Evolutionary conservation across 2,888 invertebrate genomes (phyloP), one percentile per base, ranked within the genome.

Genomic region (Temnothorax rugatulus): DNA sequence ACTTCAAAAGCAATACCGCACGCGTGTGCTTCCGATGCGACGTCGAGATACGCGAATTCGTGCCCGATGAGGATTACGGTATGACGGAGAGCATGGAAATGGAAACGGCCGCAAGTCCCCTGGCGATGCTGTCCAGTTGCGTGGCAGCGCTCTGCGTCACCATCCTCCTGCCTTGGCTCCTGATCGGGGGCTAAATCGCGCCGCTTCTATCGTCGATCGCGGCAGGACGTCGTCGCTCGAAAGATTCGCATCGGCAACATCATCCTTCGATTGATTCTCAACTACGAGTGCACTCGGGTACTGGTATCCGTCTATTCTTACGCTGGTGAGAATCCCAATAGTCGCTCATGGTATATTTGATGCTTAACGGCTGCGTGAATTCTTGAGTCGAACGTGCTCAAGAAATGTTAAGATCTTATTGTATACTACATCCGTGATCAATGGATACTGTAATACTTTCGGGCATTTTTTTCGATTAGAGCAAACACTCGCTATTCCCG

Each of bases 11-110:
- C 59, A 79, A 13, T 25, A 91, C 90, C 61, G 92, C 92, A 18
- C 90, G 96, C 44, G 96, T 96, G 57, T 96, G 95, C 89, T 96
- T 96, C 91, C 95, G 95, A 21, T 95, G 95, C 92, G 96, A 96
- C 91, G 96, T 96, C 9, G 95, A 96, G 88, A 95, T 96, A 13
- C 94, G 95, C 61, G 96, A 96, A 90, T 96, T 95, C 93, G 95
- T 95, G 88, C 93, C 95, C 69, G 94, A 95, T 79, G 95, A 95
- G 68, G 95, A 95, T 89, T 95, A 95, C 92, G 59, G 47, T 0
- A 9, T 13, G 71, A 88, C 93, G 77, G 93, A 94, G 75, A 95
- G 95, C 73, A 91, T 93, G 44, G 95, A 95, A 82, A 84, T 91
- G 41, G 93, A 92, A 15, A 91, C 93, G 4, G 89, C 93, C 61